phyloP scores from a whole-genome alignment of 2,888 invertebrate genomes.

The Willowsia nigromaculata region DNA sequence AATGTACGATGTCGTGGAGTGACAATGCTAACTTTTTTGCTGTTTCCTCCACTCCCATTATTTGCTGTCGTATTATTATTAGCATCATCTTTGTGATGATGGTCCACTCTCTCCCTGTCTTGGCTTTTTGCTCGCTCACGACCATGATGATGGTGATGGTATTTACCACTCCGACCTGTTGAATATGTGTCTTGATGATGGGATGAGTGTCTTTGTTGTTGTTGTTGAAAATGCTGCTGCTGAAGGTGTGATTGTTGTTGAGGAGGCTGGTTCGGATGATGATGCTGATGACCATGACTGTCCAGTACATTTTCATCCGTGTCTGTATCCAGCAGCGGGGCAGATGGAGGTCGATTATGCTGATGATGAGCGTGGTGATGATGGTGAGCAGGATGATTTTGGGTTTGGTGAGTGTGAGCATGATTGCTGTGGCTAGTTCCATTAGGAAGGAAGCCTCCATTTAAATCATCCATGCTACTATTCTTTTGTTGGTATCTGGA shows the following conservation, averaged over 20 bases:
- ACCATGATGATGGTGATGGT: constrained; percentile 66
- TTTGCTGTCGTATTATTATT: constrained; percentile 30
- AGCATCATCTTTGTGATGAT: constrained; percentile 34
- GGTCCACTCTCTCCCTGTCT: constrained; percentile 66
- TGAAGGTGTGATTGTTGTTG: constrained; percentile 43
- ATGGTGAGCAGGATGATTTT: constrained; percentile 2
- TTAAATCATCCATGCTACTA: constrained; percentile 78
- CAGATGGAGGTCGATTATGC: constrained; percentile 87
- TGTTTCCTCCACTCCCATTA: constrained; percentile 54
- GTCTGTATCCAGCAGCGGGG: constrained; percentile 87
- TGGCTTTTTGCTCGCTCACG: constrained; percentile 75
- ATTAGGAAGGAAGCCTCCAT: constrained; percentile 68
- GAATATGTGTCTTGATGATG: constrained; percentile 62
- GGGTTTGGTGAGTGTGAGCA: background rate
- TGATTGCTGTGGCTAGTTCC: background rate
- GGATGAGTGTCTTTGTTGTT: constrained; percentile 43
- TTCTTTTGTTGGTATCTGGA: constrained; percentile 75
- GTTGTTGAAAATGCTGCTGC: constrained; percentile 28
- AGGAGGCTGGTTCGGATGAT: constrained; percentile 17
- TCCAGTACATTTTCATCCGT: constrained; percentile 81
- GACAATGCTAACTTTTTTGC: constrained; percentile 82
- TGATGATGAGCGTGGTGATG: constrained; percentile 58
- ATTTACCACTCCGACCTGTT: constrained; percentile 60
- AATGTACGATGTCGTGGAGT: constrained; percentile 87
- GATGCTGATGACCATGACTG: constrained; percentile 43